Evolutionary conservation across 2,797 vertebrate genomes (phyloP), one percentile per base, ranked within the genome.

Genomic region (Odontamblyopus lacepedii): DNA sequence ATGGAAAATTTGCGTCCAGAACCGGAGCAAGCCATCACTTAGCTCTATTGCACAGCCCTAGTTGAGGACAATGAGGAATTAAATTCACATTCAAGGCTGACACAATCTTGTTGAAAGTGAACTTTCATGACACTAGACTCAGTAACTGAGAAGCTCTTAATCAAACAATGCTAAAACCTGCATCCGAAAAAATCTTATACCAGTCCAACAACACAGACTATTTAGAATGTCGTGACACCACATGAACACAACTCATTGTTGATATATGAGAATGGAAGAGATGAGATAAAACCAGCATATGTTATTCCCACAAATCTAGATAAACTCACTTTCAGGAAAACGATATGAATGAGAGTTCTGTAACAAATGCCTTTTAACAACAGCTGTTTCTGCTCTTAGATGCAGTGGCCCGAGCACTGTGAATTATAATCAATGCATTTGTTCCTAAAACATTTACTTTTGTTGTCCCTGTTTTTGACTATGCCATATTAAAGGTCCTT

Each of bases 331-430:
- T 26, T 48, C 41, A 26, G 12, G 38, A 13, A 50, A 18, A 51
- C 18, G 30, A 29, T 29, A 4, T 51, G 44, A 50, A 50, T 51
- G 23, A 66, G 38, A 29, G 7, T 15, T 50, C 3, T 65, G 63
- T 29, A 50, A 41, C 23, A 65, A 65, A 65, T 18, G 44, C 29
- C 23, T 50, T 5, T 6, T 51, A 66, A 50, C 63, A 50, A 65
- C 64, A 66, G 41, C 64, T 66, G 64, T 23, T 66, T 50, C 26
- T 19, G 64, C 64, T 66, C 26, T 51, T 11, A 63, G 41, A 50
- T 51, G 64, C 41, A 50, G 26, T 51, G 64, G 41, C 64, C 44
- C 15, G 29, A 27, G 26, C 44, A 29, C 19, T 51, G 44, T 66
- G 26, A 66, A 66, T 66, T 51, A 50, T 27, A 66, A 48, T 50